Evolutionary conservation across 1,140 invertebrate genomes (phyloP).

Genomic region (Psix sp.): DNA sequence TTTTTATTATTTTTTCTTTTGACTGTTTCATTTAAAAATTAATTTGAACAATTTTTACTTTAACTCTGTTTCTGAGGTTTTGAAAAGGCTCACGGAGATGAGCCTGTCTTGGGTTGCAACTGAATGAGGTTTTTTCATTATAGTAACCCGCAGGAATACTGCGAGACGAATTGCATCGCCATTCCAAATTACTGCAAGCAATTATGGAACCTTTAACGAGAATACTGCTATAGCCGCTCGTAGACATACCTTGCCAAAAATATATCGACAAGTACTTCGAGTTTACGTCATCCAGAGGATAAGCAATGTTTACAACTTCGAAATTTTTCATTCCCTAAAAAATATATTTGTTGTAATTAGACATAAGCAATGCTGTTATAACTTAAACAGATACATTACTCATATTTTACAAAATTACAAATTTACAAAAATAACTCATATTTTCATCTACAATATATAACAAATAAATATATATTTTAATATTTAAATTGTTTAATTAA

Average conservation of each 20-base stretch:
- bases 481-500: neutral
- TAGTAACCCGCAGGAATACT: constrained; percentile 72
- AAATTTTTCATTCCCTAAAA: constrained; percentile 74
- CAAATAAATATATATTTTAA: too few relatives aligned
- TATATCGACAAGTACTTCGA: constrained; percentile 78
- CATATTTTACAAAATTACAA: neutral
- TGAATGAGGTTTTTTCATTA: constrained; percentile 73
- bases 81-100: constrained; percentile 67
- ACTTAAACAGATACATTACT: too few relatives aligned
- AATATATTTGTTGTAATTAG: too few relatives aligned
- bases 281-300: constrained; percentile 51
- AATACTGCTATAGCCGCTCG: constrained; percentile 80
- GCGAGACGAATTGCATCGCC: constrained; percentile 67
- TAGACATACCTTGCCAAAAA: constrained; percentile 80
- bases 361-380: too few relatives aligned
- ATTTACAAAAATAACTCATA: too few relatives aligned
- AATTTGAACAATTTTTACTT: constrained; percentile 14
- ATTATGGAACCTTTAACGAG: constrained; percentile 79
- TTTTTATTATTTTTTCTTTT: constrained; percentile 4
- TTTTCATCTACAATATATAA: too few relatives aligned
- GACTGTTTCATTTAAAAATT: constrained; percentile 7
- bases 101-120: constrained; percentile 68
- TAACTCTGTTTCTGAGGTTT: constrained; percentile 29
- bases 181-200: constrained; percentile 81
- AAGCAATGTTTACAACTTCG: constrained; percentile 68